These are phyloP conservation scores for Oreotrochilus melanogaster DNA, from an alignment of 2,113 vertebrate species.

Conservation along the genomic window DNA sequence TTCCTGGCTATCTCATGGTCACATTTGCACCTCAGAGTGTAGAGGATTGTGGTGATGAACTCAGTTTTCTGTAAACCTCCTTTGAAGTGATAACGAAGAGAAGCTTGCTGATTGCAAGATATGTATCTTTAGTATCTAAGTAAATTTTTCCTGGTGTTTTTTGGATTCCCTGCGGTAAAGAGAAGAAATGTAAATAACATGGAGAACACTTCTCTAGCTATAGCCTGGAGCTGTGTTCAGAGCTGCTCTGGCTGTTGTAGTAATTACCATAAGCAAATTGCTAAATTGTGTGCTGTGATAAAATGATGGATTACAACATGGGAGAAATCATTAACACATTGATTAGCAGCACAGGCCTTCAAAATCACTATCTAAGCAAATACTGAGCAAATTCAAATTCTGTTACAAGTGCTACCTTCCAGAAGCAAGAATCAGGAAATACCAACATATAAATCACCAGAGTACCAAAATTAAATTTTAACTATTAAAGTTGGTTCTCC, in stretches of 20 bases:
- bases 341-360: conserved; percentile 55
- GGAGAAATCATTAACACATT: conserved; percentile 61
- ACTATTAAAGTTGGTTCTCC: not conserved
- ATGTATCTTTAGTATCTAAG: not conserved
- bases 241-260: conserved; percentile 38
- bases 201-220: not conserved
- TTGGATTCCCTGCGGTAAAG: not conserved
- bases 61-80: not conserved
- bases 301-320: conserved; percentile 65
- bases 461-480: not conserved
- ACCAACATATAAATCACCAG: not conserved
- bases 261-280: conserved; percentile 71
- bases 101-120: not conserved
- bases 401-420: not conserved
- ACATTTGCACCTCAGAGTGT: not conserved
- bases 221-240: conserved; percentile 37
- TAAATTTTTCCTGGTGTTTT: not conserved
- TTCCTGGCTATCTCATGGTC: not conserved
- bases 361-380: conserved; percentile 25
- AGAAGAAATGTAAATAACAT: not conserved
- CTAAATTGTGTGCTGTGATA: conserved; percentile 56
- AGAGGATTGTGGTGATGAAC: not conserved
- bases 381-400: not conserved
- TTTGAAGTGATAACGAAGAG: accelerated
- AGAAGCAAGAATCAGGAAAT: not conserved